Conservation (phyloP, 2,797 vertebrate species). For the Xenops minutus region DNA sequence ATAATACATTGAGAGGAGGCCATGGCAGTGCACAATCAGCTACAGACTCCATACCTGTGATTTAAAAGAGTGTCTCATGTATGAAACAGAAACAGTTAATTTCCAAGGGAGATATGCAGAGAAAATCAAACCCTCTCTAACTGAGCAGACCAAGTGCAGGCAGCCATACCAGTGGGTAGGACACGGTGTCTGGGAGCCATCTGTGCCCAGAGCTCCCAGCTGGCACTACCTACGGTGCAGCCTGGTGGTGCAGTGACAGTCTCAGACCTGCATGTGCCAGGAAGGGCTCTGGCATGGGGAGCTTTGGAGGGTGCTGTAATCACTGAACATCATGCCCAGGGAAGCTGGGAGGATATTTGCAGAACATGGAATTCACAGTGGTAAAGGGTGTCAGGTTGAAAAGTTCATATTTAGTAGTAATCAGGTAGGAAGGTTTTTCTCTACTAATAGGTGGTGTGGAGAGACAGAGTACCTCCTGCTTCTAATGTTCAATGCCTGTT, state of each 20-base stretch:
- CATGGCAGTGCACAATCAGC: neutral
- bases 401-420: neutral
- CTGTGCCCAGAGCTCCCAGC: neutral
- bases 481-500: neutral
- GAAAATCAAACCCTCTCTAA: neutral
- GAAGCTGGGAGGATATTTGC: neutral
- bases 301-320: neutral
- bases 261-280: fast-evolving
- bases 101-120: neutral
- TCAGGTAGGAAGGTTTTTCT: neutral
- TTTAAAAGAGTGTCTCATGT: neutral
- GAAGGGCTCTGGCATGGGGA: neutral
- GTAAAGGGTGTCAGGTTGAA: neutral
- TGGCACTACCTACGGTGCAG: neutral
- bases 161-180: fast-evolving
- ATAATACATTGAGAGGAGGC: neutral
- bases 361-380: neutral
- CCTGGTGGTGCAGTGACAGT: neutral
- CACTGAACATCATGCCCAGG: neutral
- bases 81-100: neutral
- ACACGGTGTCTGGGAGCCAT: neutral
- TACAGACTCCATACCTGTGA: neutral
- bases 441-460: neutral
- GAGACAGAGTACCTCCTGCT: neutral
- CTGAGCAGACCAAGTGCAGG: neutral